Evolutionary conservation across 2,797 vertebrate species (phyloP).

Genomic region (Crypturellus tataupa): DNA sequence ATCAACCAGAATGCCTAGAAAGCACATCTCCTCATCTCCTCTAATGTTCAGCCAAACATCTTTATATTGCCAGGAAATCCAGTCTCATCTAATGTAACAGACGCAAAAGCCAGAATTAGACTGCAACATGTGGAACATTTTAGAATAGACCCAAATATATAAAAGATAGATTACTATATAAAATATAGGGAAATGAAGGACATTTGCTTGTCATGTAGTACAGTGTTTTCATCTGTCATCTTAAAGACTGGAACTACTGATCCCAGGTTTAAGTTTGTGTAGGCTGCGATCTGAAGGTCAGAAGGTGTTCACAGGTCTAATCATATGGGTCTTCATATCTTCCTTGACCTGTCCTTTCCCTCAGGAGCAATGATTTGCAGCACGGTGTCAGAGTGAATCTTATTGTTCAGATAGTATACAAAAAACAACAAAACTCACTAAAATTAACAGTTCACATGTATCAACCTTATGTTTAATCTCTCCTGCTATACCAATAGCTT

Average conservation of each 20-base stretch:
- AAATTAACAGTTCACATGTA: not conserved
- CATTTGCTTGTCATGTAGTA: not conserved
- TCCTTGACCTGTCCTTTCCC: not conserved
- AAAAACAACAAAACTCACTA: not conserved
- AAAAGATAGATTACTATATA: not conserved
- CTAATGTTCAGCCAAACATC: not conserved
- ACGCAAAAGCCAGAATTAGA: not conserved
- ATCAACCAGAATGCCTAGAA: not conserved
- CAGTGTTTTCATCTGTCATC: not conserved
- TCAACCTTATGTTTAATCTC: not conserved
- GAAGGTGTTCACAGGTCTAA: not conserved
- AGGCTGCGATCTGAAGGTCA: not conserved
- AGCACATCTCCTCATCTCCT: not conserved
- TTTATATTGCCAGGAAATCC: not conserved
- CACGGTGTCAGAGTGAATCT: not conserved
- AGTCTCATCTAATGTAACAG: accelerated
- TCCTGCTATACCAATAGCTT: not conserved
- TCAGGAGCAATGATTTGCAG: not conserved
- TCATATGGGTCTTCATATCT: not conserved
- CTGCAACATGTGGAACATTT: not conserved
- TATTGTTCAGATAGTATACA: not conserved
- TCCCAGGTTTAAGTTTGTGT: not conserved
- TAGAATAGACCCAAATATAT: not conserved
- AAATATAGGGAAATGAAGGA: not conserved
- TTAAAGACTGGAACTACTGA: not conserved